Evolutionary conservation across 2,797 vertebrate genomes (phyloP), one percentile per base, ranked within the genome.

Genomic region (Semotilus atromaculatus): DNA sequence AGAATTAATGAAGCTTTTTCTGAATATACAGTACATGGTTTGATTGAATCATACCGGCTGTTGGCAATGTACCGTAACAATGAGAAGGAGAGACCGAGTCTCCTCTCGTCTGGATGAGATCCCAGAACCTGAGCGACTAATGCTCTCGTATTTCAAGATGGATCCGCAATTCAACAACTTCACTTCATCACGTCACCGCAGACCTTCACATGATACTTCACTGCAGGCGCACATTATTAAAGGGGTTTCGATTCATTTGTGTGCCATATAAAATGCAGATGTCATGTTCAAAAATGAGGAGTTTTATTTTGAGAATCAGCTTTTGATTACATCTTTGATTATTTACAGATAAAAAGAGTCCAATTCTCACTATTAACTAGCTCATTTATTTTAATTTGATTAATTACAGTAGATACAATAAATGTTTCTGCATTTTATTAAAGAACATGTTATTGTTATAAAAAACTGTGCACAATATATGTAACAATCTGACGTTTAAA

Each of bases 111-210:
- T 85, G 83, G 80, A 78, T 58, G 26, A 67, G 55, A 86, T 62
- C 70, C 85, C 85, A 83, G 85, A 85, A 62, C 7, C 62, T 70
- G 60, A 31, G 19, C 70, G 51, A 80, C 89, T 93, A 93, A 94
- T 91, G 88, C 89, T 89, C 92, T 94, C 88, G 93, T 95, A 93
- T 94, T 94, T 95, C 92, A 94, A 79, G 2, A 75, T 77, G 75
- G 86, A 90, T 89, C 85, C 89, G 86, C 85, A 89, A 86, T 80
- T 70, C 53, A 75, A 82, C 78, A 36, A 67, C 86, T 77, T 86
- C 82, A 76, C 90, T 93, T 92, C 83, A 93, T 94, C 94, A 92
- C 92, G 93, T 90, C 91, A 87, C 53, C 51, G 67, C 40, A 38
- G 6, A 51, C 58, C 11, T 45, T 73, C 51, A 29, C 66, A 45